Evolutionary conservation across 37 sponge, comb jelly and placozoan species (phyloP), one percentile per base, ranked within the genome.

Genomic region (Ianthella basta): DNA sequence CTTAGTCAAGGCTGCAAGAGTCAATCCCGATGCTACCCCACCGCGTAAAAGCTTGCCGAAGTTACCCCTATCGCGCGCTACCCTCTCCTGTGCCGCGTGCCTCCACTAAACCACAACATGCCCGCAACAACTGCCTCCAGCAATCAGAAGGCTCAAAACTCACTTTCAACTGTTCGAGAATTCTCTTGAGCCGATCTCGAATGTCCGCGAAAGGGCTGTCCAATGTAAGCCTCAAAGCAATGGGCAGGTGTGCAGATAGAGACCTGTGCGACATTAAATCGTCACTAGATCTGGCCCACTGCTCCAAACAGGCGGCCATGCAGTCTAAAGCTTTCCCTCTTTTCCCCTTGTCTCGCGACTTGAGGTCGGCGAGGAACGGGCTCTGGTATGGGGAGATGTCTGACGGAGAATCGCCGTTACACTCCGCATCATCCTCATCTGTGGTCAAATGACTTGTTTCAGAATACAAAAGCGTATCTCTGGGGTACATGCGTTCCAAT

Each of bases 191-290:
- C 20, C 32, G 20, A 0, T 27, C 64, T 56, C 91, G 80, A 25
- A 94, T 69, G 61, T 94, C 94, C 23, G 36, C 40, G 55, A 88
- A 94, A 20, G 94, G 94, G 15, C 88, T 59, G 33, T 82, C 86
- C 20, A 66, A 3, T 0, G 86, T 77, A 18, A 94, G 39, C 0
- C 86, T 61, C 60, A 94, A 83, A 0, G 55, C 80, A n/a, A 85
- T 85, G 29, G 91, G 90, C 0, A 94, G 72, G 40, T 90, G 88
- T 0, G 30, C 63, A 12, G 36, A 8, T 32, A 90, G 88, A 33
- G 84, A 38, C 20, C 59, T 78, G 55, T 86, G 72, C 13, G 88
- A 83, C 10, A 35, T 50, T 6, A 39, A 27, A 40, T 89, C 93
- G 24, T 89, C 87, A 15, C 60, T 55, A 27, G 30, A 2, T 54